Percentiles rank a stretch among this genome's conserved stretches.
Evolutionary conservation across 2,113 vertebrate species (phyloP).

Genomic region (Vulpes vulpes): DNA sequence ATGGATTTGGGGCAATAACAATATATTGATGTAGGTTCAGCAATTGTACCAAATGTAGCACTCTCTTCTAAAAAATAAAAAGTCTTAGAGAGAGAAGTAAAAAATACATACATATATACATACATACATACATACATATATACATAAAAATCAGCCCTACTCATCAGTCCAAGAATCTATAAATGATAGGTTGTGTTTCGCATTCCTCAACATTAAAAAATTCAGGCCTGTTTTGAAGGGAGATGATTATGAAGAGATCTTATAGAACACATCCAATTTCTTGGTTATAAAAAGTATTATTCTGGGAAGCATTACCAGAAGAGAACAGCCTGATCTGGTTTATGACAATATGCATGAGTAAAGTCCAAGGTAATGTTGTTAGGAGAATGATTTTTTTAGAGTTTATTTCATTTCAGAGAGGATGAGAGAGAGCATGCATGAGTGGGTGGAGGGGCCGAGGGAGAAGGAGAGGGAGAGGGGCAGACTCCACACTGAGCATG

Average conservation of each 20-base stretch:
- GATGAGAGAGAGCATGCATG: neutral
- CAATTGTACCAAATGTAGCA: neutral
- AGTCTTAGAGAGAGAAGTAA: neutral
- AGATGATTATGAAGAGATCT: conserved; percentile 47
- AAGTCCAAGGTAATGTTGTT: conserved; percentile 12
- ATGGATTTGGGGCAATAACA: neutral
- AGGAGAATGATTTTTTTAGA: neutral
- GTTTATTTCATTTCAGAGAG: neutral
- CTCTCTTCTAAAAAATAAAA: neutral
- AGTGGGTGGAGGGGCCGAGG: neutral
- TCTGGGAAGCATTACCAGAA: conserved; percentile 58
- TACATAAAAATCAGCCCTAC: conserved; percentile 10
- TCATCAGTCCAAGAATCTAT: neutral
- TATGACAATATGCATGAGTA: conserved; percentile 36
- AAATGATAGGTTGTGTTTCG: conserved; percentile 42
- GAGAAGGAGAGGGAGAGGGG: neutral
- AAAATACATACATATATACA: neutral
- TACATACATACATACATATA: neutral
- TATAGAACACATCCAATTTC: conserved; percentile 19
- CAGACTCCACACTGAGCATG: neutral
- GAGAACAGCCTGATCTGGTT: conserved; percentile 11
- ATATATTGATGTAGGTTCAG: neutral
- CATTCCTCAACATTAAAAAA: conserved; percentile 63
- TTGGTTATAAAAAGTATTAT: conserved; percentile 59
- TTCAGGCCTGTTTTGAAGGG: neutral